These are phyloP conservation scores for Parazoanthus darwini DNA, from an alignment of 92 coral and sea anemone species.

Conservation along the genomic window DNA sequence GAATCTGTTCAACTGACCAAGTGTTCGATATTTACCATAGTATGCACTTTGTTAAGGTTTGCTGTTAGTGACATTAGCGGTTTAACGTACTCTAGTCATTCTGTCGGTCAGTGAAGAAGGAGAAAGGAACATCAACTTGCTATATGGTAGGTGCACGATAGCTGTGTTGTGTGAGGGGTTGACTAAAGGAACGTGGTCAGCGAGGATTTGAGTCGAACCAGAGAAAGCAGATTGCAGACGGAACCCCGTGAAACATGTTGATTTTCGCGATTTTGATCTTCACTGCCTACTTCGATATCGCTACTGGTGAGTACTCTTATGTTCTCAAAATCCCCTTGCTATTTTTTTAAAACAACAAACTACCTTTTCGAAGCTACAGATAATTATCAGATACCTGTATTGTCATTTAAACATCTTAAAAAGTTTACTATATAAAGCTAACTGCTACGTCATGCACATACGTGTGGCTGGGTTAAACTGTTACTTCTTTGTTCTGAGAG, in stretches of 20 bases:
- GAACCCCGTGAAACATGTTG: not conserved
- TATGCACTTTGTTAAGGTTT: not conserved
- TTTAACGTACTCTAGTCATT: not conserved
- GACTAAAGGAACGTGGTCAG: not conserved
- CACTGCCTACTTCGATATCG: not conserved
- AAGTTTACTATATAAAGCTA: not conserved
- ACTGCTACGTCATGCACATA: not conserved
- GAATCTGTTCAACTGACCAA: not conserved
- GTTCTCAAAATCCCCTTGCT: not conserved
- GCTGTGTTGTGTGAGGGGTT: not conserved
- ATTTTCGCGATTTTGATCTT: not conserved
- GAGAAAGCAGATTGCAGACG: not conserved
- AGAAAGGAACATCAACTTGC: not conserved
- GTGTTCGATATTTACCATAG: not conserved
- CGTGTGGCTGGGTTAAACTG: not conserved
- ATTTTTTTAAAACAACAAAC: not conserved
- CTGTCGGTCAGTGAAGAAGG: not conserved
- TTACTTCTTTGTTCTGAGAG: no score
- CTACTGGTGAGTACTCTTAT: conserved; percentile 5
- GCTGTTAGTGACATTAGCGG: not conserved
- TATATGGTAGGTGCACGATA: not conserved
- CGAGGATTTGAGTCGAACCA: no score
- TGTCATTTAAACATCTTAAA: not conserved
- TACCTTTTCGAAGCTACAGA: not conserved
- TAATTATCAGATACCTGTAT: not conserved